phyloP scores from a whole-genome alignment of 2,113 vertebrate genomes.

The Ailurus styani region DNA sequence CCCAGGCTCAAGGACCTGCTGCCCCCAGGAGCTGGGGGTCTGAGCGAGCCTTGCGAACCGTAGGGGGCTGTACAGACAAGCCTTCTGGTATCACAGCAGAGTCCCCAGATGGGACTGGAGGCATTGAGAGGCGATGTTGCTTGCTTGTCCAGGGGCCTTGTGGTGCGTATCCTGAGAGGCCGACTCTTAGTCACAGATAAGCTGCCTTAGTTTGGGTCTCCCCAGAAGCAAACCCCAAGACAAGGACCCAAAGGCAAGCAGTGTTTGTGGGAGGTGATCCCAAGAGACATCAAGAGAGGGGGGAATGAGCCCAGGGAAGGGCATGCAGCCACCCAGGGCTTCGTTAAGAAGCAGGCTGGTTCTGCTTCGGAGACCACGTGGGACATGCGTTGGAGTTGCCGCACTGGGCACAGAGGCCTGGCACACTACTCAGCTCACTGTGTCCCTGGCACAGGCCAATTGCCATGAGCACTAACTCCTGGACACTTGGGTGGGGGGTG shows the following conservation, averaged over 20 bases:
- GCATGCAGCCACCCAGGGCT: accelerated
- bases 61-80: not conserved
- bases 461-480: accelerated
- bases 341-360: not conserved
- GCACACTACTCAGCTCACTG: accelerated
- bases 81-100: accelerated
- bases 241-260: not conserved
- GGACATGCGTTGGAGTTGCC: accelerated
- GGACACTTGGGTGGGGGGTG: not conserved
- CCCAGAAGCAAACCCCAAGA: not conserved
- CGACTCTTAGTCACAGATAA: not conserved
- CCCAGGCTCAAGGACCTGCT: not conserved
- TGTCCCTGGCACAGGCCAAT: not conserved
- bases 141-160: not conserved
- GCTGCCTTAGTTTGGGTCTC: not conserved
- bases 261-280: not conserved
- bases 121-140: accelerated
- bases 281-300: not conserved
- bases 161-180: not conserved
- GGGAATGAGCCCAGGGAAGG: not conserved
- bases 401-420: not conserved
- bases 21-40: accelerated
- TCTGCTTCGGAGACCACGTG: accelerated
- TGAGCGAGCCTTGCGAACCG: not conserved
- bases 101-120: not conserved